Evolutionary conservation across 2,888 invertebrate genomes (phyloP).

Genomic region (Morpho helenor): DNA sequence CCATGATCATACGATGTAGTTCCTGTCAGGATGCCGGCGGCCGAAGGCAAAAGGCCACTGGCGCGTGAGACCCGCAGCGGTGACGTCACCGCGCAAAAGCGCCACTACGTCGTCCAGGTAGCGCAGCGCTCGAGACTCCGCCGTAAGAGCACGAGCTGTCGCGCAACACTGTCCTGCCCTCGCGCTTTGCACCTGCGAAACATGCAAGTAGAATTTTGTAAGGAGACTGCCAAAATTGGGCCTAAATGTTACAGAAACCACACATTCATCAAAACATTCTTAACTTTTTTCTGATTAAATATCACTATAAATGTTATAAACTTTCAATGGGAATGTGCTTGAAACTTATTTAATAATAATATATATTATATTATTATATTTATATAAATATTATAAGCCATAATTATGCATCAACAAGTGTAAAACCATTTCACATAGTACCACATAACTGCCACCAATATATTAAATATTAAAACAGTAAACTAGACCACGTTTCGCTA

Average conservation of each 20-base stretch:
- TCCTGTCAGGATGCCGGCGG: slow-evolving; percentile 48
- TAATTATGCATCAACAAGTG: neutral
- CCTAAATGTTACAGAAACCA: too few relatives aligned
- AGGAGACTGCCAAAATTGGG: too few relatives aligned
- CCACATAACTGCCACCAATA: slow-evolving; percentile 6
- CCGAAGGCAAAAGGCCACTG: slow-evolving; percentile 70
- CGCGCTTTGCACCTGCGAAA: slow-evolving; percentile 47
- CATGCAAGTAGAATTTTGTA: neutral
- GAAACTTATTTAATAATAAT: too few relatives aligned
- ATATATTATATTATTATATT: too few relatives aligned
- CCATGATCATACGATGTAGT: slow-evolving; percentile 60
- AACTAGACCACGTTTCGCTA: too few relatives aligned
- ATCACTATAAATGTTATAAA: too few relatives aligned
- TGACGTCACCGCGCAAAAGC: slow-evolving; percentile 71
- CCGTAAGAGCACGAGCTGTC: slow-evolving; percentile 63
- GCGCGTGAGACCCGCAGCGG: slow-evolving; percentile 46
- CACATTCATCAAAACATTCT: too few relatives aligned
- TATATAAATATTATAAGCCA: too few relatives aligned
- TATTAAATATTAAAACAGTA: neutral
- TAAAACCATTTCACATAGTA: neutral
- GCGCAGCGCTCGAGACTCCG: slow-evolving; percentile 68
- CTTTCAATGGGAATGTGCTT: too few relatives aligned
- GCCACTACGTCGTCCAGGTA: slow-evolving; percentile 79
- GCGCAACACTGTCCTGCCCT: slow-evolving; percentile 64
- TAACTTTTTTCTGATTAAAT: too few relatives aligned